Conservation (phyloP, 2,113 vertebrate genomes). For the Carassius carassius region DNA sequence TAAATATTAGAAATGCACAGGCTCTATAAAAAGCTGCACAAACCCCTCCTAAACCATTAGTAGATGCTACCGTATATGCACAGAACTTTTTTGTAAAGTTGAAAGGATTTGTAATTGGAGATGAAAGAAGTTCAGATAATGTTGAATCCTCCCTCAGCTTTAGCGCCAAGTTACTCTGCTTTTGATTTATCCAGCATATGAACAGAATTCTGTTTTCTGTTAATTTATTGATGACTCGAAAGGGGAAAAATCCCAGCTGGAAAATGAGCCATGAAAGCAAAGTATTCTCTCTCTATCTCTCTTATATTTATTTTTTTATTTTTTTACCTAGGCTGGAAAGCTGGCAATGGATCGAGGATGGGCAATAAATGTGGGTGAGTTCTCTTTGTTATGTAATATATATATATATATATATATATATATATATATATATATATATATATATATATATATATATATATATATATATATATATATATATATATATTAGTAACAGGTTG, state of each 20-base stretch:
- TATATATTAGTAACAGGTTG: no score
- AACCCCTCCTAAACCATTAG: neutral
- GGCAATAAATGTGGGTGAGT: conserved; percentile 96
- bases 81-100: neutral
- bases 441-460: no score
- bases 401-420: no score
- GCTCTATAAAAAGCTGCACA: neutral
- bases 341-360: conserved; percentile 94
- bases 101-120: conserved; percentile 15
- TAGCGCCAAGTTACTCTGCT: conserved; percentile 7
- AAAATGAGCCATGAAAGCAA: neutral
- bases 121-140: conserved; percentile 21
- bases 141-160: conserved; percentile 16
- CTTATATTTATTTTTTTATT: neutral
- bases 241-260: neutral
- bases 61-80: neutral
- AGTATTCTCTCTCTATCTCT: neutral
- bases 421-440: no score
- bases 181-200: conserved; percentile 10
- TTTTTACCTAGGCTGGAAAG: conserved; percentile 85
- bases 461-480: no score
- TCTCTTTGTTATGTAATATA: neutral
- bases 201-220: neutral
- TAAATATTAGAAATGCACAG: neutral
- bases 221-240: conserved; percentile 21